A percentile compares a stretch with the other conserved stretches of the same genome.
phyloP scores from a whole-genome alignment of 2,888 invertebrate genomes.

The Cephus rjabovi region DNA sequence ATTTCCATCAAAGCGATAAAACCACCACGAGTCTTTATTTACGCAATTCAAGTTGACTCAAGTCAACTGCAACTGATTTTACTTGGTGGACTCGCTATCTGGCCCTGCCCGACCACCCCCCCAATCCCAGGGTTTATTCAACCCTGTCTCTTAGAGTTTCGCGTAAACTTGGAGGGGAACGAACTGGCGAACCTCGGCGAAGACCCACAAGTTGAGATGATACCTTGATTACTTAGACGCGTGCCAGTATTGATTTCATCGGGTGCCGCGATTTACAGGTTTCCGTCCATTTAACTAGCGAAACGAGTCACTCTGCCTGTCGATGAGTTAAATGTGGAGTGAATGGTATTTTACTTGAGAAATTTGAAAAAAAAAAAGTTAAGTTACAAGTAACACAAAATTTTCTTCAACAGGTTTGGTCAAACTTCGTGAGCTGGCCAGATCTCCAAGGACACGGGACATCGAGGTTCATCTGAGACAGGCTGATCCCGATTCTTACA shows the following conservation, averaged over 20 bases:
- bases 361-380: background rate
- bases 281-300: constrained; percentile 47
- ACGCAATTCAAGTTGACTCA: background rate
- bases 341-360: background rate
- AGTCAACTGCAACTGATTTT: background rate
- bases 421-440: constrained; percentile 78
- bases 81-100: background rate
- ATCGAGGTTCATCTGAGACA: constrained; percentile 79
- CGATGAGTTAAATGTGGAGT: background rate
- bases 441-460: constrained; percentile 72
- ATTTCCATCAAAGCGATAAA: background rate
- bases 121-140: constrained; percentile 8
- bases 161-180: constrained; percentile 40
- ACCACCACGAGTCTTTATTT: background rate
- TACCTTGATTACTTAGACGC: constrained; percentile 65
- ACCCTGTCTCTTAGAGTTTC: background rate
- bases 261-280: constrained; percentile 63
- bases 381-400: fast-evolving
- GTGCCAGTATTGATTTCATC: constrained; percentile 64
- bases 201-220: constrained; percentile 65
- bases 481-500: constrained; percentile 75
- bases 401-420: constrained; percentile 71
- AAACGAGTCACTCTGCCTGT: background rate
- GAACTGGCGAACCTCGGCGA: constrained; percentile 52
- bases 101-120: background rate